These are phyloP conservation scores for Drosophila trichaetosa DNA, from an alignment of 2,888 invertebrate species.

Conservation along the genomic window DNA sequence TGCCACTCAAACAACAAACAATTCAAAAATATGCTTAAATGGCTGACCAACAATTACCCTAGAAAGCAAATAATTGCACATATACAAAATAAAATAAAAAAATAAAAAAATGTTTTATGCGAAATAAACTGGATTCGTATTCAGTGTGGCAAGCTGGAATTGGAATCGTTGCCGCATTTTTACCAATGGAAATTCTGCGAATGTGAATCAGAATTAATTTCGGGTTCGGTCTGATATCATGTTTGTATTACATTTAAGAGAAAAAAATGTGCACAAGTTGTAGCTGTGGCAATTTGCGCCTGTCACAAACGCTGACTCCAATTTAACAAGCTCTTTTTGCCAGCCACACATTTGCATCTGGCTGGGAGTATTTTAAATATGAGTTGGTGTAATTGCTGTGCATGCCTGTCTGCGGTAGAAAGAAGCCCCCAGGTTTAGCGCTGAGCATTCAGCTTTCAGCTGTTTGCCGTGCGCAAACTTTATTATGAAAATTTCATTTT, in stretches of 20 bases:
- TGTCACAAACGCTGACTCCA: not conserved
- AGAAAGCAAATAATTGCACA: not conserved
- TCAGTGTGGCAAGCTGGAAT: not conserved
- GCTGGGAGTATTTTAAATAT: constrained; percentile 11
- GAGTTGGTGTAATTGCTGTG: constrained; percentile 47
- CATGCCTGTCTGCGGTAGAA: constrained; percentile 47
- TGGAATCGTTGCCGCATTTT: not conserved
- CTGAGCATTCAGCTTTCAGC: constrained; percentile 5
- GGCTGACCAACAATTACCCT: constrained; percentile 17
- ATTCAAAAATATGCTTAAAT: not conserved
- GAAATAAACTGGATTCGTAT: not conserved
- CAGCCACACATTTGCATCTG: constrained; percentile 1
- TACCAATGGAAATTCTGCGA: not conserved
- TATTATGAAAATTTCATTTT: constrained; percentile 80
- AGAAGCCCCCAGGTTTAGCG: constrained; percentile 38
- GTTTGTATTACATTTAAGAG: not conserved
- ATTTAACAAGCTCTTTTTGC: constrained; percentile 1
- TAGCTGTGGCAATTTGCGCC: not conserved
- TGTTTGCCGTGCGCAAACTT: constrained; percentile 50
- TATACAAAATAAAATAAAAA: not conserved
- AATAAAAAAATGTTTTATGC: not conserved
- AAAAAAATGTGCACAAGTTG: not conserved
- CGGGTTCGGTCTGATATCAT: not conserved
- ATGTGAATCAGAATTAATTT: not conserved
- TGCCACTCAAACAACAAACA: not conserved